These are phyloP conservation scores for Luperina nickerlii DNA, from an alignment of 2,888 invertebrate genomes.

Conservation along the genomic window DNA sequence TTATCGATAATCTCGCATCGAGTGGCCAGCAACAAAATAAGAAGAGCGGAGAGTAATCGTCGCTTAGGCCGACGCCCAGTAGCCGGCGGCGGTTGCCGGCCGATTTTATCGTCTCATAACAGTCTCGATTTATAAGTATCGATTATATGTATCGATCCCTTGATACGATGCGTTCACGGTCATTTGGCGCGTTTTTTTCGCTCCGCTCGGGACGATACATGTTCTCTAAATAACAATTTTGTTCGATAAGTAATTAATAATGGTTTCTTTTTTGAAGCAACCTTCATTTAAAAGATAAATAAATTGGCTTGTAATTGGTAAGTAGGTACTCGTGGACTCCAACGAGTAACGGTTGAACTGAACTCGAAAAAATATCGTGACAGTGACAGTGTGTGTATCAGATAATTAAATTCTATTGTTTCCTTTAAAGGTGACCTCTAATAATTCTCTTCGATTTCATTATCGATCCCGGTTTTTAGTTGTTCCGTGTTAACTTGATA, in stretches of 20 bases:
- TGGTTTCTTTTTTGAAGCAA: conserved; percentile 64
- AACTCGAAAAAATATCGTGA: conserved; percentile 22
- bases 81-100: conserved; percentile 87
- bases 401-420: conserved; percentile 57
- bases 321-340: conserved; percentile 45
- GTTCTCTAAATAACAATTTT: conserved; percentile 78
- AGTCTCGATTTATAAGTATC: conserved; percentile 90
- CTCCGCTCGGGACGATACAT: conserved; percentile 71
- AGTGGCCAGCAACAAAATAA: conserved; percentile 84
- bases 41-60: conserved; percentile 87
- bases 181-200: conserved; percentile 85
- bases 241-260: conserved; percentile 77
- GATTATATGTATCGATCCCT: conserved; percentile 89
- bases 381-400: conserved; percentile 26
- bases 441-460: conserved; percentile 39
- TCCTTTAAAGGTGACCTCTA: conserved; percentile 36
- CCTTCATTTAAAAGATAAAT: conserved; percentile 65
- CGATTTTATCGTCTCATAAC: conserved; percentile 90
- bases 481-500: conserved; percentile 20
- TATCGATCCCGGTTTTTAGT: conserved; percentile 38
- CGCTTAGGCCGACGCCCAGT: conserved; percentile 89
- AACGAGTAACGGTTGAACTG: conserved; percentile 43
- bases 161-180: conserved; percentile 85
- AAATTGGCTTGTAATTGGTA: conserved; percentile 58
- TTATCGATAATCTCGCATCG: conserved; percentile 90